phyloP scores from a whole-genome alignment of 1,140 invertebrate species.

The Neomicropteryx cornuta region DNA sequence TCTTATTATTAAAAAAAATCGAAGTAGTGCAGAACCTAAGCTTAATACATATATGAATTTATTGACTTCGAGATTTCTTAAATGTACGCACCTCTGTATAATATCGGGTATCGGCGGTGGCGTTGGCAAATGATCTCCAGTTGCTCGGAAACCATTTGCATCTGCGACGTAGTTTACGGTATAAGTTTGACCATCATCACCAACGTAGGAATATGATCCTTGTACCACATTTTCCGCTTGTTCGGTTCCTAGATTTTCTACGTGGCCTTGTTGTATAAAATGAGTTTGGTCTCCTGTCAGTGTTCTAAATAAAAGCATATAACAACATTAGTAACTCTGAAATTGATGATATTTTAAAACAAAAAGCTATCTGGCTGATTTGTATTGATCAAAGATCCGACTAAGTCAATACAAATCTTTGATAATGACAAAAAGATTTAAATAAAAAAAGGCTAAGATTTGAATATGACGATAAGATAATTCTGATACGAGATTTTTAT shows the following conservation, averaged over 20 bases:
- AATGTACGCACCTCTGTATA: constrained; percentile 29
- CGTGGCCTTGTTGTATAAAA: constrained; percentile 39
- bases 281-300: constrained; percentile 38
- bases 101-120: constrained; percentile 42
- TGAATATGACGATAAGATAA: no score
- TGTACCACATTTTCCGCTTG: constrained; percentile 43
- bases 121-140: constrained; percentile 41
- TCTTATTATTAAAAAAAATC: no score
- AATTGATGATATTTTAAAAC: no score
- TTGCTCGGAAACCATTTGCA: constrained; percentile 42
- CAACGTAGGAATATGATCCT: constrained; percentile 49
- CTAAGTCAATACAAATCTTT: no score
- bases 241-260: constrained; percentile 40
- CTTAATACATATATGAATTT: no score
- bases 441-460: no score
- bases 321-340: no score
- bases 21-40: no score
- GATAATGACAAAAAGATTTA: no score
- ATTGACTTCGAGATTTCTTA: no score
- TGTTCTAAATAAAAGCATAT: constrained; percentile 23
- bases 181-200: constrained; percentile 42
- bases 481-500: not conserved
- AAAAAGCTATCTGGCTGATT: no score
- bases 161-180: constrained; percentile 44
- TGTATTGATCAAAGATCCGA: no score